Conservation (phyloP, 1,140 invertebrate species). For the Zaprionus davidi region DNA sequence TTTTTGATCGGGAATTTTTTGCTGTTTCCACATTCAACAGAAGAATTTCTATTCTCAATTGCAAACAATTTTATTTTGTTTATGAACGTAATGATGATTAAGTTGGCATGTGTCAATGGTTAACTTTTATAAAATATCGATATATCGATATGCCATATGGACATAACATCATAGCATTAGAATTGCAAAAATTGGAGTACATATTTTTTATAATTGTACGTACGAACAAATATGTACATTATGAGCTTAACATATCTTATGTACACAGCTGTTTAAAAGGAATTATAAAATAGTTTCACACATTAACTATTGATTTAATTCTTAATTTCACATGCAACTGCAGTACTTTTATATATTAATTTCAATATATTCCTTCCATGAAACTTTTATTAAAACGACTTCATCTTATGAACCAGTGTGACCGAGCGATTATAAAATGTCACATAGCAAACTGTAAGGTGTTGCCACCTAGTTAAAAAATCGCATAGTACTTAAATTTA, state of each 20-base stretch:
- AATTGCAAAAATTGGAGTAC: not conserved
- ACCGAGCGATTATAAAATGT: not conserved
- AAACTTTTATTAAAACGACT: not conserved
- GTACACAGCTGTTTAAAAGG: not conserved
- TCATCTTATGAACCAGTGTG: not conserved
- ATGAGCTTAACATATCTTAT: not conserved
- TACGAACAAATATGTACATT: not conserved
- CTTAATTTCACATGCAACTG: not conserved
- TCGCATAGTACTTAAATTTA: no score
- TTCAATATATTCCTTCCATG: not conserved
- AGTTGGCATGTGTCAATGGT: not conserved
- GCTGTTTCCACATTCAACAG: not conserved
- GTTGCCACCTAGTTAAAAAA: no score
- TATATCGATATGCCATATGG: not conserved
- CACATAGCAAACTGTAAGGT: no score
- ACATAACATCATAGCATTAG: not conserved
- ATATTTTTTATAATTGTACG: not conserved
- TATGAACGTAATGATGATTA: not conserved
- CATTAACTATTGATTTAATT: not conserved
- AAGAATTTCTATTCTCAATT: not conserved
- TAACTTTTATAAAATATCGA: not conserved
- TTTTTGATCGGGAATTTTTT: not conserved
- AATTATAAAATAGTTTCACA: not conserved
- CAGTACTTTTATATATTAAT: not conserved
- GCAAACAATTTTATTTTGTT: not conserved